Base-by-base conservation (phyloP, 2,797 vertebrate genomes). In the Protonibea diacanthus region DNA sequence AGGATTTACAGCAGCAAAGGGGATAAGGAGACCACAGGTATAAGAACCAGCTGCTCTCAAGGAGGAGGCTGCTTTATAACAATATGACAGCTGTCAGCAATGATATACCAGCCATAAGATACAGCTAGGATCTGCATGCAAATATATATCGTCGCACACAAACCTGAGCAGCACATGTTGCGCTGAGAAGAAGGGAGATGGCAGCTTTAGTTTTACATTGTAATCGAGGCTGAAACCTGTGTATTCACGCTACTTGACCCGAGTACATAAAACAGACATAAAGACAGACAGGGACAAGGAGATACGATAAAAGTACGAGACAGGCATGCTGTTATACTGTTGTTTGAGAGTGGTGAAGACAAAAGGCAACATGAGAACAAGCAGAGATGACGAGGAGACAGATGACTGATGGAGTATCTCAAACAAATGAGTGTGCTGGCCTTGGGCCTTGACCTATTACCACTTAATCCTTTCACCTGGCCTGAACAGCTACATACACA, bases 91-190 rank as follows among this genome's bases (percentile, higher is more conserved):
- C 80, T 85, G 88, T 87, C 86, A 86, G 72, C 55, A 2, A 53
- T 88, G 89, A 93, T 86, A 84, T 85, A 85, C 77, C 29, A 82
- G 76, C 55, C 59, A 11, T 10, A 62, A 77, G 80, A 87, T 78
- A 40, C 60, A 72, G 64, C 70, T 59, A 10, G 40, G 5, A 3
- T 76, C 56, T 53, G 25, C 78, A 74, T 52, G 40, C 49, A 68
- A 71, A 79, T 27, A 71, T 65, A 80, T 57, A 82, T 1, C 57
- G 74, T 40, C 51, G 8, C 65, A 82, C 45, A 71, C 78, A 87
- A 76, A 85, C 71, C 69, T 74, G 60, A 91, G 85, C 77, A 88
- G 74, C 90, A 89, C 69, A 89, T 81, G 86, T 73, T 81, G 60
- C 40, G 7, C 21, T 53, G n/a, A 51, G 60, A 78, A 71, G 29